Evolutionary conservation across 2,888 invertebrate genomes (phyloP).

Genomic region (Calameuta pallipes): DNA sequence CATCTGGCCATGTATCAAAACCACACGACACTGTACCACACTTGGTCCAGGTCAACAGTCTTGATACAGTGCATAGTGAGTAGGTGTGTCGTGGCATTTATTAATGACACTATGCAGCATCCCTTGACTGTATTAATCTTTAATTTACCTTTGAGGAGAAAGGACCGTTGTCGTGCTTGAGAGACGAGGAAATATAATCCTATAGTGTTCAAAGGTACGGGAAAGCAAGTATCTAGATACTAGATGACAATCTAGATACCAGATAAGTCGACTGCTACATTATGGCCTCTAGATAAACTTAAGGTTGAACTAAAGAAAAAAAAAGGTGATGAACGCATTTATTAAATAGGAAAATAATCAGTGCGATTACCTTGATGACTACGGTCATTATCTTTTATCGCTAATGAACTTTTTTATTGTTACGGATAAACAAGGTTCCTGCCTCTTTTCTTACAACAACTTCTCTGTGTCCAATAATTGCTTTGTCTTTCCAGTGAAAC

Average conservation of each 20-base stretch:
- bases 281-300: background rate
- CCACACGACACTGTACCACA: background rate
- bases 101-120: background rate
- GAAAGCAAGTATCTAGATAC: background rate
- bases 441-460: background rate
- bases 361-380: background rate
- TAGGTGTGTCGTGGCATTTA: background rate
- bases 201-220: background rate
- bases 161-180: background rate
- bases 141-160: background rate
- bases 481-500: background rate
- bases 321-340: no score
- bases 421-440: background rate
- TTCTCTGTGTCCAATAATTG: background rate
- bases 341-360: no score
- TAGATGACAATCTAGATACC: background rate
- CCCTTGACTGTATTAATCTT: background rate
- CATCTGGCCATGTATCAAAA: background rate
- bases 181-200: background rate
- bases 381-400: background rate
- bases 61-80: background rate
- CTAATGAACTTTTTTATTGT: background rate
- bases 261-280: background rate
- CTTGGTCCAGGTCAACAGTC: background rate
- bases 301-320: no score